A percentile compares a stretch with the other conserved stretches of the same genome.
phyloP scores from a whole-genome alignment of 2,797 vertebrate genomes.

The Chromobotia macracanthus region DNA sequence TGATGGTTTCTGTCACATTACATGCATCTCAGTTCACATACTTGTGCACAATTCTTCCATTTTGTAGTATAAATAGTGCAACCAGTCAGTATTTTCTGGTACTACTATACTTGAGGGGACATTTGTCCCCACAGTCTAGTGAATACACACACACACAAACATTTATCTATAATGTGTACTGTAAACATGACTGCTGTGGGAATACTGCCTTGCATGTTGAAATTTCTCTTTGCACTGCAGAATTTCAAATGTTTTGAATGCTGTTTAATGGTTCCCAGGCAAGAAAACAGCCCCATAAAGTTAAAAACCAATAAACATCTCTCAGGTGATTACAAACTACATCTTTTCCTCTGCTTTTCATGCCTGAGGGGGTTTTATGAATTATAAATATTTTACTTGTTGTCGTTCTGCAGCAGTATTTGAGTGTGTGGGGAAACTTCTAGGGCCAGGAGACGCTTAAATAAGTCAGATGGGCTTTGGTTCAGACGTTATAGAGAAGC shows the following conservation, averaged over 20 bases:
- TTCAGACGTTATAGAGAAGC: background rate
- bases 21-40: background rate
- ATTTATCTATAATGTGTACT: slow-evolving; percentile 55
- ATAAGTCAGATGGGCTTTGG: slow-evolving; percentile 29
- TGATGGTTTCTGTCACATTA: slow-evolving; percentile 30
- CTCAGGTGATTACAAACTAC: slow-evolving; percentile 8
- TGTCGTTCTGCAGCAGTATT: slow-evolving; percentile 22
- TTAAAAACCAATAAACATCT: slow-evolving; percentile 40
- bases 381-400: slow-evolving; percentile 45
- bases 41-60: background rate
- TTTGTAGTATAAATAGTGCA: background rate
- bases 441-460: slow-evolving; percentile 6
- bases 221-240: slow-evolving; percentile 51
- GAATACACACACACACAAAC: slow-evolving; percentile 27
- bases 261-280: slow-evolving; percentile 38
- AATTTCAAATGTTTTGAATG: slow-evolving; percentile 50
- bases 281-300: slow-evolving; percentile 32
- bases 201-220: slow-evolving; percentile 51
- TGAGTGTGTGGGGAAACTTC: slow-evolving; percentile 4
- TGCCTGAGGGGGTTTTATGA: slow-evolving; percentile 38
- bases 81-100: too few relatives aligned
- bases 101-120: too few relatives aligned
- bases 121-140: too few relatives aligned
- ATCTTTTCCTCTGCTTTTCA: slow-evolving; percentile 4
- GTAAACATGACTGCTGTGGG: slow-evolving; percentile 55